Evolutionary conservation across 2,113 vertebrate species (phyloP), one percentile per base, ranked within the genome.

Genomic region (Gobius niger): DNA sequence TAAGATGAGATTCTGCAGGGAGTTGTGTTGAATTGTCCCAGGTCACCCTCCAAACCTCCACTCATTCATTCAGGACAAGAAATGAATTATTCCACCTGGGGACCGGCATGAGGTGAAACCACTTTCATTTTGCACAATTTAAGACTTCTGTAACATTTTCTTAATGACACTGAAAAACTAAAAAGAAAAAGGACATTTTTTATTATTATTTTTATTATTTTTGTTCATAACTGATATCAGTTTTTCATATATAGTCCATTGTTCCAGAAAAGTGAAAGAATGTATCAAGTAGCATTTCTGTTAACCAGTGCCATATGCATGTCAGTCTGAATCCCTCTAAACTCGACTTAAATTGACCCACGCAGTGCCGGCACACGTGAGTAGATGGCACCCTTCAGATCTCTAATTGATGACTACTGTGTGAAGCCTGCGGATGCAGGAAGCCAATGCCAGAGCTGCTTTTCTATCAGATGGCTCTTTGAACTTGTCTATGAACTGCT

Each of bases 51-150:
- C 63, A 76, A 85, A 81, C 77, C 60, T 74, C 84, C 75, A 70
- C 57, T 63, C 60, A 90, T 90, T 91, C 92, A 94, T 90, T 83
- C 81, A 70, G 78, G 34, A 67, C 81, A 92, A 93, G 92, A 93
- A 88, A 90, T 91, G 91, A 93, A 90, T 80, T 75, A 93, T 93
- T 90, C 87, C 68, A 75, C 24, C 24, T 34, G 24, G 24, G 5
- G 24, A 70, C 77, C 79, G 78, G 89, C 89, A 92, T 93, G 90
- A 92, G 24, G 24, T 3, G 24, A 34, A 24, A 34, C 3, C 24
- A 34, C 24, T 34, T 34, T 34, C 24, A 34, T 34, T 34, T 34
- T 3, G 5, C 24, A 2, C 24, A 34, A 34, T 34, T 34, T 34
- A 34, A 34, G 24, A 34, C 24, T 24, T 24, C 24, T 46, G 44